These are phyloP conservation scores for Enoplosus armatus DNA, from an alignment of 2,797 vertebrate species.

Conservation along the genomic window DNA sequence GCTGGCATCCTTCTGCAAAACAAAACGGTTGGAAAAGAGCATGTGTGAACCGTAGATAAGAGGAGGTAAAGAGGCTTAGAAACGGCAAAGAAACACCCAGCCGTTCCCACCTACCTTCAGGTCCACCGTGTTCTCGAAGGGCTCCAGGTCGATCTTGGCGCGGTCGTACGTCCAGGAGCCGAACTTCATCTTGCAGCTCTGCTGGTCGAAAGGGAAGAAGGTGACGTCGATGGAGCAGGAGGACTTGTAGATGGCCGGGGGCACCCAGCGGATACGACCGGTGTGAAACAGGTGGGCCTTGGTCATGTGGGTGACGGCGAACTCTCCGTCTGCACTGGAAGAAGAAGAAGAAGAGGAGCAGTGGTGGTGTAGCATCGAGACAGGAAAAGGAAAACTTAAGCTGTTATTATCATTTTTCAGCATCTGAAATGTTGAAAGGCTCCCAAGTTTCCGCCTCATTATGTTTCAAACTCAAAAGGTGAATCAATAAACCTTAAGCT, in stretches of 20 bases:
- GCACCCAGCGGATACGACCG: slow-evolving; percentile 89
- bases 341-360: not conserved
- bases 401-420: too few species aligned
- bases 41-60: slow-evolving; percentile 18
- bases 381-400: too few species aligned
- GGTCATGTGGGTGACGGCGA: slow-evolving; percentile 93
- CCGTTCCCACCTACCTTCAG: slow-evolving; percentile 83
- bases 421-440: too few species aligned
- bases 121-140: slow-evolving; percentile 88
- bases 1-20: slow-evolving; percentile 13
- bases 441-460: slow-evolving; percentile 30
- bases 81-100: not conserved
- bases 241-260: slow-evolving; percentile 95
- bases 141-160: slow-evolving; percentile 94
- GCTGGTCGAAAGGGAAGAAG: slow-evolving; percentile 96
- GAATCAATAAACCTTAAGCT: slow-evolving; percentile 48
- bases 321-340: slow-evolving; percentile 91
- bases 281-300: slow-evolving; percentile 91
- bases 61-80: slow-evolving; percentile 14
- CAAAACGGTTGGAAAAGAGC: not conserved
- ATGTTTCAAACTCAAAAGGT: slow-evolving; percentile 30
- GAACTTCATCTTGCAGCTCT: slow-evolving; percentile 97
- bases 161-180: slow-evolving; percentile 96
- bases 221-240: slow-evolving; percentile 96
- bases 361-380: not conserved